A percentile compares a stretch with the other conserved stretches of the same genome.
Conservation (phyloP, 2,888 invertebrate species). For the Trichacis sp. region DNA sequence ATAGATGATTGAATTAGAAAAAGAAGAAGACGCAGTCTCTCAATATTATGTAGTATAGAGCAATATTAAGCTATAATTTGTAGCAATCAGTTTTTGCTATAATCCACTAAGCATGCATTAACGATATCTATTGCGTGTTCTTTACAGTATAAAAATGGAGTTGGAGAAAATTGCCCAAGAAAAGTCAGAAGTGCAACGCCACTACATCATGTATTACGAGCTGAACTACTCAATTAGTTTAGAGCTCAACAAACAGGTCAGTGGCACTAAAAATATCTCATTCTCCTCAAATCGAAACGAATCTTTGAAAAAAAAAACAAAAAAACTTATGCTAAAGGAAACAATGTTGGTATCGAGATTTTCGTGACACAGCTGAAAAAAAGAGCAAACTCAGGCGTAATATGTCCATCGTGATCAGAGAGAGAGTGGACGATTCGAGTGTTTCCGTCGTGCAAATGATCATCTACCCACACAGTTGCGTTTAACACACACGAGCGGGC, state of each 20-base stretch:
- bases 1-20: too few species aligned
- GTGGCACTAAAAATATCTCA: slow-evolving; percentile 13
- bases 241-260: too few species aligned
- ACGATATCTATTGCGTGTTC: slow-evolving; percentile 40
- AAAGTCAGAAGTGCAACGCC: slow-evolving; percentile 89
- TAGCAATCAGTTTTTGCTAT: too few species aligned
- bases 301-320: too few species aligned
- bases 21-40: too few species aligned
- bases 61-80: too few species aligned
- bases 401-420: slow-evolving; percentile 30
- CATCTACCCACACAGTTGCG: slow-evolving; percentile 31
- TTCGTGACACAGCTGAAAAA: too few species aligned
- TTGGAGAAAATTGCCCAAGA: slow-evolving; percentile 88
- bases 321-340: too few species aligned
- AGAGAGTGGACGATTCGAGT: slow-evolving; percentile 24
- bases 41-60: too few species aligned
- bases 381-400: slow-evolving; percentile 17
- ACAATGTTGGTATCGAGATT: too few species aligned
- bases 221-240: slow-evolving; percentile 52
- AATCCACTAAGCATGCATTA: too few species aligned
- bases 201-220: slow-evolving; percentile 80
- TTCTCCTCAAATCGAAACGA: too few species aligned
- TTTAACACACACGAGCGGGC: slow-evolving; percentile 17
- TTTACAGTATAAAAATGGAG: slow-evolving; percentile 83
- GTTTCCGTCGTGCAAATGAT: slow-evolving; percentile 39